Base-by-base conservation (phyloP, 2,888 invertebrate genomes). In the Nymphalis urticae region DNA sequence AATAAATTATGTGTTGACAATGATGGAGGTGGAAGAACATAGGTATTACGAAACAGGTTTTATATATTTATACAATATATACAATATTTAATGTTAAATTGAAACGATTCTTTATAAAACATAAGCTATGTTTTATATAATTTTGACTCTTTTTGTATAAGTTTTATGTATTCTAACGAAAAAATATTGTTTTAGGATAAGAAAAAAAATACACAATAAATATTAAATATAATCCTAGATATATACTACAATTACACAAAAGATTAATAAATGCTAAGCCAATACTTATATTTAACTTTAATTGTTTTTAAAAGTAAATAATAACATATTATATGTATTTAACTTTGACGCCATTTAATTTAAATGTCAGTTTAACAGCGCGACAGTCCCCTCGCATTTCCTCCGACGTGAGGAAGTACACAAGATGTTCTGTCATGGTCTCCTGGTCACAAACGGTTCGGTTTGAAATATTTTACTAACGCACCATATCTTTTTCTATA, bases 1-100 rank as follows among this genome's bases (percentile, higher is more conserved):
- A 85, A 90, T 91, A 90, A 80, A 50, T 66, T 54, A 66, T 62
- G 24, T 62, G 50, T 36, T 62, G 67, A 67, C 62, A 62, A 48
- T 58, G 42, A 56, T 51, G 51, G n/a, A 51, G n/a, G 48, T 62
- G 5, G 50, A 50, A 60, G 16, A 16, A 59, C 24, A 6, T 62
- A 56, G 17, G 54, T 21, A 27, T 54, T 54, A 16, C 27, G 21
- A 27, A 17, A 54, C 27, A 53, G 9, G 17, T 32, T 27, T 56
- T 56, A 17, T 56, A 17, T 32, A 13, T 42, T 32, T 10, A 42
- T 42, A 13, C 42, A 42, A 13, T 42, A 42, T 13, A 42, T 42
- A 42, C 42, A 10, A 13, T 42, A 13, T 13, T 42, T 13, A 42
- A 13, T 13, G 3, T 13, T 13, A 42, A 13, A 13, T 42, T 13